These are phyloP conservation scores for Auanema sp. DNA, from an alignment of 2,888 invertebrate species.

Conservation along the genomic window DNA sequence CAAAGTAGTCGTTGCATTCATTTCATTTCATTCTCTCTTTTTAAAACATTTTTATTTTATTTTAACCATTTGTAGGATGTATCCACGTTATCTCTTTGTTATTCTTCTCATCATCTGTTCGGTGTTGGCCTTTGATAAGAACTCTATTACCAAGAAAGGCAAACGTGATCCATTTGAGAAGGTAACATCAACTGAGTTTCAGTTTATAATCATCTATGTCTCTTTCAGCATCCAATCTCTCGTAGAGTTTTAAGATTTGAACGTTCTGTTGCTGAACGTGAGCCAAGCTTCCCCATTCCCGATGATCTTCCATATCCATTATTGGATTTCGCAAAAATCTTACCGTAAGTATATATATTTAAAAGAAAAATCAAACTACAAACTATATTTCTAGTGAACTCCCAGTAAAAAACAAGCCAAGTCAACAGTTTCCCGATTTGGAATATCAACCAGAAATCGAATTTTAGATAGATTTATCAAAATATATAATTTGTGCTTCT, in stretches of 20 bases:
- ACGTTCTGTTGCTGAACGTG: not conserved
- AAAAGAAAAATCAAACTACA: not conserved
- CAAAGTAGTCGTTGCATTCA: too few relatives aligned
- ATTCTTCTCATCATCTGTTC: not conserved
- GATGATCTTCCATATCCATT: constrained; percentile 3
- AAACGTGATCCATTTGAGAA: constrained; percentile 1
- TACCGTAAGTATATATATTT: constrained; percentile 8
- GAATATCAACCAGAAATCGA: too few relatives aligned
- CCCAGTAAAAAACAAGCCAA: constrained; percentile 1
- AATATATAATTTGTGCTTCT: too few relatives aligned
- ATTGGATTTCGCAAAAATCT: not conserved
- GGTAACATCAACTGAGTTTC: not conserved
- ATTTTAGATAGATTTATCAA: too few relatives aligned
- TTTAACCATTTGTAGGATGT: not conserved
- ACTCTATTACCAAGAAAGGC: not conserved
- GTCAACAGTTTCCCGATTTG: not conserved
- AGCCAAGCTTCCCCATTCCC: not conserved
- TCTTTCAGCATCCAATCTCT: not conserved
- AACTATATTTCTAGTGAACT: not conserved
- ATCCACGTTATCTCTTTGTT: not conserved
- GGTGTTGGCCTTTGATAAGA: constrained; percentile 1
- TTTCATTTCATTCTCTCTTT: too few relatives aligned
- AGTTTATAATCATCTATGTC: not conserved
- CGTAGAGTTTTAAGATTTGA: constrained; percentile 1
- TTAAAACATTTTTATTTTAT: not conserved